These are phyloP conservation scores for Pluvianellus socialis DNA, from an alignment of 2,113 vertebrate genomes.

Conservation along the genomic window DNA sequence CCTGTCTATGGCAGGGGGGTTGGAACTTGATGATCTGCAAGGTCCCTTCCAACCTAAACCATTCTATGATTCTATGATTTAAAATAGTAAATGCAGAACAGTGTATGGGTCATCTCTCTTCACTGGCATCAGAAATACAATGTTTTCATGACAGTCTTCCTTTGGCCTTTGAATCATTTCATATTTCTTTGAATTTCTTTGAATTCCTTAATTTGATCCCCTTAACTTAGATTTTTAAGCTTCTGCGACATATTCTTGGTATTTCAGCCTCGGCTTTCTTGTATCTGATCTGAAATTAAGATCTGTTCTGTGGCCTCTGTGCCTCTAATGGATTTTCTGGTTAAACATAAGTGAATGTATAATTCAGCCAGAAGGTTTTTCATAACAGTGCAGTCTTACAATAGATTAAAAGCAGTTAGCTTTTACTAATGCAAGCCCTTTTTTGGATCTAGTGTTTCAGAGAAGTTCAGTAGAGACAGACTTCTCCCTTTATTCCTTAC, in stretches of 20 bases:
- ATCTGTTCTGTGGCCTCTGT: conserved; percentile 24
- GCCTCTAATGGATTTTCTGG: conserved; percentile 62
- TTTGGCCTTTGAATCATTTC: neutral
- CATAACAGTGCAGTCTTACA: conserved; percentile 13
- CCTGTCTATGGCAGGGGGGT: too few relatives aligned
- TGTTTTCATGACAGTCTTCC: neutral
- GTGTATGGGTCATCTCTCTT: neutral
- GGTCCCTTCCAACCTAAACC: too few relatives aligned
- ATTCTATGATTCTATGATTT: too few relatives aligned
- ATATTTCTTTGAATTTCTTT: neutral
- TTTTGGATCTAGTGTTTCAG: conserved; percentile 15
- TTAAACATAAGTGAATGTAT: conserved; percentile 36
- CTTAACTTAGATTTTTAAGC: neutral
- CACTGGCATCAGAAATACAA: neutral
- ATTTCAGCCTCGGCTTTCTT: conserved; percentile 10
- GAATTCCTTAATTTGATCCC: neutral
- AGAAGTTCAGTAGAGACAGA: neutral
- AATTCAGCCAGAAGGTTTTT: conserved; percentile 58
- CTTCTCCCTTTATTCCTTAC: neutral
- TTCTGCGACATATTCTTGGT: neutral
- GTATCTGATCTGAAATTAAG: conserved; percentile 28
- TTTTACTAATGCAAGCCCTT: neutral
- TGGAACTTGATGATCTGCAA: too few relatives aligned
- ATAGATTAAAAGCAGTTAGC: conserved; percentile 48
- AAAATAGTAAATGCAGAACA: neutral